Conservation (phyloP, 2,888 invertebrate genomes). For the Nasonia oneida region DNA sequence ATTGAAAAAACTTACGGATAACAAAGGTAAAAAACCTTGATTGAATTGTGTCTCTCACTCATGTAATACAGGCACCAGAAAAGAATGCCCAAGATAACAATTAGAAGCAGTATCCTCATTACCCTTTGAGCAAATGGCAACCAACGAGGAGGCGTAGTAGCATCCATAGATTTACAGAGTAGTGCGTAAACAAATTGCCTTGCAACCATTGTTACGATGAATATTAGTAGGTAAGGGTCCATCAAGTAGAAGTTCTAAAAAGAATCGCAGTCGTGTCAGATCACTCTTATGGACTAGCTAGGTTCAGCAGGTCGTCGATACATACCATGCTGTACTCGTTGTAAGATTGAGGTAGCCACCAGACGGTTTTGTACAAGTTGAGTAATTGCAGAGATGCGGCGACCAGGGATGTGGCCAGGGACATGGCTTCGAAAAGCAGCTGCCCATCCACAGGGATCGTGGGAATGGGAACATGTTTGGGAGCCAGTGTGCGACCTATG, state of each 20-base stretch:
- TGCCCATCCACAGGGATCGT: slow-evolving; percentile 89
- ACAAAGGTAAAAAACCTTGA: slow-evolving; percentile 90
- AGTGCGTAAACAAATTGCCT: slow-evolving; percentile 88
- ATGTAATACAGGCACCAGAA: slow-evolving; percentile 87
- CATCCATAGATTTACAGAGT: slow-evolving; percentile 80
- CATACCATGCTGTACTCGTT: slow-evolving; percentile 93
- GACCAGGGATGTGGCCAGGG: slow-evolving; percentile 89
- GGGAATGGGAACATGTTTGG: slow-evolving; percentile 91
- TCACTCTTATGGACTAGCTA: slow-evolving; percentile 41
- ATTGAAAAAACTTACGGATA: slow-evolving; percentile 89
- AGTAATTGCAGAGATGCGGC: slow-evolving; percentile 94
- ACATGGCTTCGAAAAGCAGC: slow-evolving; percentile 91
- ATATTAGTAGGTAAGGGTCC: slow-evolving; percentile 91
- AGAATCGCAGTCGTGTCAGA: slow-evolving; percentile 20
- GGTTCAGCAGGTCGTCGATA: slow-evolving; percentile 32
- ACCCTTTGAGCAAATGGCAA: slow-evolving; percentile 74
- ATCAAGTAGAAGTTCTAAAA: slow-evolving; percentile 97
- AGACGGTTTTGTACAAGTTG: slow-evolving; percentile 96
- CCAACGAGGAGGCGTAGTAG: slow-evolving; percentile 79
- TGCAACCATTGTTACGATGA: slow-evolving; percentile 90
- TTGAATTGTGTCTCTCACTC: slow-evolving; percentile 86
- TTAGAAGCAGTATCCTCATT: slow-evolving; percentile 82
- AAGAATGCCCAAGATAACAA: slow-evolving; percentile 82
- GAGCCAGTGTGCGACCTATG: slow-evolving; percentile 81
- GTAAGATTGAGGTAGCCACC: slow-evolving; percentile 98